Evolutionary conservation across 2,888 invertebrate genomes (phyloP).

Genomic region (Erebia ligea): DNA sequence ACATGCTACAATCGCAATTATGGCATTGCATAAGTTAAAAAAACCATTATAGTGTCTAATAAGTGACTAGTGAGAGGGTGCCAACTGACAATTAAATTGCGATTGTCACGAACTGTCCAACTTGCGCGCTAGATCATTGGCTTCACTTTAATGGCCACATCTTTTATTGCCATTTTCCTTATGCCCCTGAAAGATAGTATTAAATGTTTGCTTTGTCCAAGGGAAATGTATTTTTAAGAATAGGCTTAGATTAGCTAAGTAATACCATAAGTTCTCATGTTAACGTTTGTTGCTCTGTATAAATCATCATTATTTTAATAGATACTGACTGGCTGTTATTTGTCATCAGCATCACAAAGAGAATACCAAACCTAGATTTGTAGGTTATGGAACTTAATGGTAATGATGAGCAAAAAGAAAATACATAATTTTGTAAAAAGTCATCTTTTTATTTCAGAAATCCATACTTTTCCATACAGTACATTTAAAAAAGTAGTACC

Average conservation of each 20-base stretch:
- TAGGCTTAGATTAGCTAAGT: constrained; percentile 29
- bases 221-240: constrained; percentile 20
- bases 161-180: background rate
- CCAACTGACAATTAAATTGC: too few species aligned
- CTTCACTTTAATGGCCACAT: background rate
- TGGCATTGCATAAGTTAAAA: too few species aligned
- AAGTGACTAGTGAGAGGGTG: too few species aligned
- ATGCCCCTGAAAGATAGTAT: background rate
- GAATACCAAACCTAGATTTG: constrained; percentile 17
- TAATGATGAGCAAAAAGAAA: constrained; percentile 56
- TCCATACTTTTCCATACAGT: too few species aligned
- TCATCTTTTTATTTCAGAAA: constrained; percentile 38
- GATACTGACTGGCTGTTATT: constrained; percentile 25
- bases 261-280: constrained; percentile 22
- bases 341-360: constrained; percentile 19
- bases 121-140: too few species aligned
- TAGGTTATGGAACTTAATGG: constrained; percentile 21
- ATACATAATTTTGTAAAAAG: constrained; percentile 59
- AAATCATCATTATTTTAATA: constrained; percentile 30
- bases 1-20: too few species aligned
- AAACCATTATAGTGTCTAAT: too few species aligned
- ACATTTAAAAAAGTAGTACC: too few species aligned
- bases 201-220: constrained; percentile 12
- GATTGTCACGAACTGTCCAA: too few species aligned
- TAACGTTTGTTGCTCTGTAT: constrained; percentile 27